Percentiles rank a stretch among this genome's conserved stretches.
Evolutionary conservation across 2,888 invertebrate species (phyloP).

Genomic region (Polydrusus tereticollis): DNA sequence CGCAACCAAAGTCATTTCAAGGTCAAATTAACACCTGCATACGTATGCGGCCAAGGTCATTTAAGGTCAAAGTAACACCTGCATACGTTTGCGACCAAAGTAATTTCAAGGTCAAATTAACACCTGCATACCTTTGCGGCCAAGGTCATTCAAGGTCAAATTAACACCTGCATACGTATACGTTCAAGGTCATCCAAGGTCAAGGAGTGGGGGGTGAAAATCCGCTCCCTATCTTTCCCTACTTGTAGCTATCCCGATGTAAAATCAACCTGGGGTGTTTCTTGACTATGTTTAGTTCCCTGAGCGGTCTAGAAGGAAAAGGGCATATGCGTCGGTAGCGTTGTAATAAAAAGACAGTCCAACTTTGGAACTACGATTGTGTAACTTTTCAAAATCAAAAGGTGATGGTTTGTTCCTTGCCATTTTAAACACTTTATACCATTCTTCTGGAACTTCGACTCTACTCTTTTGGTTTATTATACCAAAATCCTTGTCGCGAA

Average conservation of each 20-base stretch:
- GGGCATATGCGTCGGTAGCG: conserved; percentile 8
- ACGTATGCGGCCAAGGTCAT: no score
- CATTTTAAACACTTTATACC: conserved; percentile 47
- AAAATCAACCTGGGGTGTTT: conserved; percentile 17
- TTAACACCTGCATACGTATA: no score
- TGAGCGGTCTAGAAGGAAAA: conserved; percentile 8
- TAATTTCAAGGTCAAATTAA: no score
- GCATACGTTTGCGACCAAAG: no score
- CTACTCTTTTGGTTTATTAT: conserved; percentile 48
- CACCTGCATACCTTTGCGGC: no score
- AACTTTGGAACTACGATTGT: conserved; percentile 15
- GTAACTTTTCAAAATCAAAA: conserved; percentile 47
- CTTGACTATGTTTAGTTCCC: conserved; percentile 20
- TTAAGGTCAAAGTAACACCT: no score
- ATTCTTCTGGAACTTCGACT: conserved; percentile 52
- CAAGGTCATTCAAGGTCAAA: no score
- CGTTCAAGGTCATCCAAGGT: no score
- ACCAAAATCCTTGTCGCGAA: conserved; percentile 52
- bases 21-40: no score
- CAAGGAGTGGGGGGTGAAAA: no score
- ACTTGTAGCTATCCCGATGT: neutral
- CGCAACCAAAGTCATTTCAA: no score
- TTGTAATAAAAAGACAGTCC: conserved; percentile 15
- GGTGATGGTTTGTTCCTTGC: conserved; percentile 48
- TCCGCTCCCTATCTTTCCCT: no score